Percentiles rank a stretch among this genome's conserved stretches.
phyloP scores from a whole-genome alignment of 1,140 invertebrate genomes.

The Drosophila insularis region DNA sequence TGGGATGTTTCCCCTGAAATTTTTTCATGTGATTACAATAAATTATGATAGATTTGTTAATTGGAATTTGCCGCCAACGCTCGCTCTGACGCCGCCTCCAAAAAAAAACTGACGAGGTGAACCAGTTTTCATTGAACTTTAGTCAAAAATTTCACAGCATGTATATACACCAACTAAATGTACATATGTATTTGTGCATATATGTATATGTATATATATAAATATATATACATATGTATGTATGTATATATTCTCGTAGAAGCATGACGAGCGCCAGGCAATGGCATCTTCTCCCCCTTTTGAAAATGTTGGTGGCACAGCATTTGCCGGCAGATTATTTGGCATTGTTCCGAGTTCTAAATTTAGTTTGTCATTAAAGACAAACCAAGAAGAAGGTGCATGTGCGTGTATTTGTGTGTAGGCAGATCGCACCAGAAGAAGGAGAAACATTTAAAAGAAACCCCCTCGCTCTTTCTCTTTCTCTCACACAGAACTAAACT shows the following conservation, averaged over 20 bases:
- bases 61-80: slow-evolving; percentile 64
- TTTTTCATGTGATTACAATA: slow-evolving; percentile 64
- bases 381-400: slow-evolving; percentile 47
- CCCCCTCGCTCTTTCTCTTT: background rate
- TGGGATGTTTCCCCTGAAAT: slow-evolving; percentile 10
- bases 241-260: slow-evolving; percentile 34
- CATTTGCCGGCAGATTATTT: slow-evolving; percentile 76
- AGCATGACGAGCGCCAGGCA: slow-evolving; percentile 48
- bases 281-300: background rate
- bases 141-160: slow-evolving; percentile 47
- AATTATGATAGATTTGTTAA: slow-evolving; percentile 80
- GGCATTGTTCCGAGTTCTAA: slow-evolving; percentile 80
- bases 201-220: slow-evolving; percentile 35
- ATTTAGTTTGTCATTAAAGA: slow-evolving; percentile 80
- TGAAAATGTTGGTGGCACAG: slow-evolving; percentile 15
- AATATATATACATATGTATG: slow-evolving; percentile 6
- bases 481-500: background rate
- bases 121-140: slow-evolving; percentile 67
- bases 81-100: background rate
- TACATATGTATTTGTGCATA: slow-evolving; percentile 23
- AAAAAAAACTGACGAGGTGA: slow-evolving; percentile 41
- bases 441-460: background rate
- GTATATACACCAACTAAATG: slow-evolving; percentile 8
- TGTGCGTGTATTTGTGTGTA: slow-evolving; percentile 37
- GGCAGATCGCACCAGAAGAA: slow-evolving; percentile 38